Evolutionary conservation across 1,140 invertebrate species (phyloP).

Genomic region (Pseudomyrmex sp.): DNA sequence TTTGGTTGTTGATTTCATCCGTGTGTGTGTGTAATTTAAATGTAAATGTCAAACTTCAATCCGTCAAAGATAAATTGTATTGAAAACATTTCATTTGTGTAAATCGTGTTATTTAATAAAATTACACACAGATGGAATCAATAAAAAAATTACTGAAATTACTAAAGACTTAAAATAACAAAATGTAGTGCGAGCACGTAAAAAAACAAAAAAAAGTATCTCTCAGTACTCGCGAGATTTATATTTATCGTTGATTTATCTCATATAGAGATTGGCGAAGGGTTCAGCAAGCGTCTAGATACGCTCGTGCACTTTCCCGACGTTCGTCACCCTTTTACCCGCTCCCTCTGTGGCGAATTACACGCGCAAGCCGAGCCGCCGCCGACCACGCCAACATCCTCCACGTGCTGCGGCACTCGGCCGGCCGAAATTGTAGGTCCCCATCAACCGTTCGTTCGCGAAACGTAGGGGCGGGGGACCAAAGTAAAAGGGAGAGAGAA

Average conservation of each 20-base stretch:
- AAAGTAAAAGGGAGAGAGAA: background rate
- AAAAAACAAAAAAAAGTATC: too few species aligned
- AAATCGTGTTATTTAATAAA: too few species aligned
- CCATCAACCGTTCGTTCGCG: constrained; percentile 63
- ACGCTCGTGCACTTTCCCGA: constrained; percentile 24
- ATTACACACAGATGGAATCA: too few species aligned
- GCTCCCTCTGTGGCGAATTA: constrained; percentile 55
- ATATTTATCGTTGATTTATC: background rate
- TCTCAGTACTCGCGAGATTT: too few species aligned
- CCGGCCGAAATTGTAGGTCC: constrained; percentile 84
- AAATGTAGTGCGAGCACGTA: too few species aligned
- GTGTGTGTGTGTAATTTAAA: too few species aligned
- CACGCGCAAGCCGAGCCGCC: constrained; percentile 70
- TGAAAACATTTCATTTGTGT: too few species aligned
- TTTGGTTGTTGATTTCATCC: too few species aligned
- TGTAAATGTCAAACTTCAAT: too few species aligned
- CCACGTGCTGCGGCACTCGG: constrained; percentile 81
- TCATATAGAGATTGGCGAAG: background rate
- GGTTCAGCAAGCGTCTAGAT: background rate
- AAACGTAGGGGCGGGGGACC: constrained; percentile 8
- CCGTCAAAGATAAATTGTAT: too few species aligned
- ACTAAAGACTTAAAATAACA: too few species aligned
- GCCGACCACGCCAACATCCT: constrained; percentile 80
- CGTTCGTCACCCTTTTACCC: background rate
- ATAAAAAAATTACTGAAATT: too few species aligned